Base-by-base conservation (phyloP, 1,140 invertebrate species). In the Geopemphigus sp. region DNA sequence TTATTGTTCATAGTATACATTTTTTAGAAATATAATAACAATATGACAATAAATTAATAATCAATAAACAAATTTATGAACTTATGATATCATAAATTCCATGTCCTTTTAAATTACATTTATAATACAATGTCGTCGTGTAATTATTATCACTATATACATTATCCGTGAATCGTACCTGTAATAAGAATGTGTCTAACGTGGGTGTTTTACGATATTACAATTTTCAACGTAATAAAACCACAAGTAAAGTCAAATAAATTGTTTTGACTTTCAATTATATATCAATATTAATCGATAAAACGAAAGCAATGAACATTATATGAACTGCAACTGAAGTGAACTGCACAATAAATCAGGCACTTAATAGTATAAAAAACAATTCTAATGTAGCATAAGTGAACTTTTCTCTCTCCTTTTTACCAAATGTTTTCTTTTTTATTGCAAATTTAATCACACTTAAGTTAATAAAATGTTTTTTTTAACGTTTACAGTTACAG, bases 401-500 rank as follows among this genome's bases (percentile, higher is more conserved):
- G 29, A 19, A 78, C 3, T 59, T 78, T 63, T 74, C 61, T 63
- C 56, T 32, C 24, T 61, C 15, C 14, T 17, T 2, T 24, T 45
- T 68, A 50, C 63, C 4, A 72, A 72, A 47, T 26, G 19, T 24
- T 76, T 63, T 78, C 59, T 10, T 63, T 78, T 78, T 61, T 78
- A 78, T 78, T 78, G 57, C 56, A 78, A 78, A 47, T 78, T 63
- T 78, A 63, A 78, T 47, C 74, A 45, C 57, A 78, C 74, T 63
- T 47, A 78, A 78, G 74, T 63, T 78, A 78, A 78, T 14, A 74
- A 39, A n/a, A 19, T 57, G 5, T 14, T 29, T n/a, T 54, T 54
- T 54, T n/a, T 70, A 24, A 68, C 12, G n/a, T 26, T 68, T 68
- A 17, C 14, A 15, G 47, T 68, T 50, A 4, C 8, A 68, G 0